These are phyloP conservation scores for Salvelinus namaycush DNA, from an alignment of 2,113 vertebrate species.

Conservation along the genomic window DNA sequence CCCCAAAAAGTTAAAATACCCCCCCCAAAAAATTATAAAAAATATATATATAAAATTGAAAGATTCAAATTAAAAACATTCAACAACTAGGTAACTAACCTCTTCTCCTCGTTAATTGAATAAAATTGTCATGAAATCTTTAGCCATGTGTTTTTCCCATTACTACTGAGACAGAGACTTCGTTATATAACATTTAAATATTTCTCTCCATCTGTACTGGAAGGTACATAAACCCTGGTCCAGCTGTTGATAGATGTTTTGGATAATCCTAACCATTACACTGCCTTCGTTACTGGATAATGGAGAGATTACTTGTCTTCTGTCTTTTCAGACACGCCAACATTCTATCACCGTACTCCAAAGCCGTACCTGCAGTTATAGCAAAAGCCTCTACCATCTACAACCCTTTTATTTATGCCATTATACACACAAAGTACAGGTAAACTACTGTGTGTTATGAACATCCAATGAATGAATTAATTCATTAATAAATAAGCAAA, in stretches of 20 bases:
- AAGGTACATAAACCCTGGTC: no score
- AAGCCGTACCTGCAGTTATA: slow-evolving; percentile 88
- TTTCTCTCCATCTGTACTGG: background rate
- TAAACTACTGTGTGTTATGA: slow-evolving; percentile 39
- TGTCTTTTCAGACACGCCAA: slow-evolving; percentile 75
- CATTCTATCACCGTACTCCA: slow-evolving; percentile 84
- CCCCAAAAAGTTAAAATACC: no score
- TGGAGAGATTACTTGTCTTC: background rate
- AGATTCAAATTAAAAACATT: no score
- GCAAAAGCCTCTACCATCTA: slow-evolving; percentile 94
- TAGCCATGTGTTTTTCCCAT: no score
- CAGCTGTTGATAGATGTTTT: background rate
- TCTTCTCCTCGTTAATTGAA: no score
- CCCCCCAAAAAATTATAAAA: no score
- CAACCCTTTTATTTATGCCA: slow-evolving; percentile 94
- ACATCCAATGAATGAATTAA: no score
- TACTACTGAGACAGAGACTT: no score
- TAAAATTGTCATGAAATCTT: no score
- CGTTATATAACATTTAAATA: background rate
- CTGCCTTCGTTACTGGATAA: background rate
- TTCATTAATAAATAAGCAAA: no score
- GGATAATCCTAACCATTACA: background rate
- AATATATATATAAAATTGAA: no score
- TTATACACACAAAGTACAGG: slow-evolving; percentile 93
- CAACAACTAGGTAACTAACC: no score